Percentiles rank a stretch among this genome's conserved stretches.
These are phyloP conservation scores for Ceratina japonica DNA, from an alignment of 1,140 invertebrate species.

Conservation along the genomic window DNA sequence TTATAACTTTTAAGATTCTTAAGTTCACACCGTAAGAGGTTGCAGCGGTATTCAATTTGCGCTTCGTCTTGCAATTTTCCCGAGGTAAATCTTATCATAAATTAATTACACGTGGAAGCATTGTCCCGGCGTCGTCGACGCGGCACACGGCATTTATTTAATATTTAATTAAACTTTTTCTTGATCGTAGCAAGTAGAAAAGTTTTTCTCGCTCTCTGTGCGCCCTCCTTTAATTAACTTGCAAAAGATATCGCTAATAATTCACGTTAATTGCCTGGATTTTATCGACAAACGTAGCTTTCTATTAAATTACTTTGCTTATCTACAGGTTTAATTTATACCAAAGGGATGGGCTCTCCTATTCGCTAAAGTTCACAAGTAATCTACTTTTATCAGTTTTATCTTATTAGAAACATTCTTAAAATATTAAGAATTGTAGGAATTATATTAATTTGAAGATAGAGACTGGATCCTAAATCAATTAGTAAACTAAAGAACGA, in stretches of 20 bases:
- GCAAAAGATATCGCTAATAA: background rate
- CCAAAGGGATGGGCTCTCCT: background rate
- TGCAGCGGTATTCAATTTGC: background rate
- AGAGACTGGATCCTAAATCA: background rate
- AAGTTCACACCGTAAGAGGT: background rate
- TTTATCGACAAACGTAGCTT: slow-evolving; percentile 7
- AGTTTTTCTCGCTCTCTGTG: slow-evolving; percentile 1
- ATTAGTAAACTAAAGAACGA: background rate
- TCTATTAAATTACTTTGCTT: background rate
- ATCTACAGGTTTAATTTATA: background rate
- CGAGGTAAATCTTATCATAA: background rate
- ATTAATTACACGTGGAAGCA: background rate
- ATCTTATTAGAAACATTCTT: too few relatives aligned
- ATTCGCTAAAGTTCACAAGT: too few relatives aligned
- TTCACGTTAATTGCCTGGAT: background rate
- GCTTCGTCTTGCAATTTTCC: background rate
- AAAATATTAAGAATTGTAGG: too few relatives aligned
- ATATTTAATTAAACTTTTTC: slow-evolving; percentile 39
- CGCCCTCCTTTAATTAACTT: slow-evolving; percentile 8
- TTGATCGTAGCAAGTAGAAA: background rate
- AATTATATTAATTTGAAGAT: too few relatives aligned
- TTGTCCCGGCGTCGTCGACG: background rate
- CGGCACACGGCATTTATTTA: background rate
- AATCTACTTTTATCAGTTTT: too few relatives aligned
- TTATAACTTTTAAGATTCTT: background rate